Evolutionary conservation across 2,888 invertebrate genomes (phyloP), one percentile per base, ranked within the genome.

Genomic region (Horisme vitalbata): DNA sequence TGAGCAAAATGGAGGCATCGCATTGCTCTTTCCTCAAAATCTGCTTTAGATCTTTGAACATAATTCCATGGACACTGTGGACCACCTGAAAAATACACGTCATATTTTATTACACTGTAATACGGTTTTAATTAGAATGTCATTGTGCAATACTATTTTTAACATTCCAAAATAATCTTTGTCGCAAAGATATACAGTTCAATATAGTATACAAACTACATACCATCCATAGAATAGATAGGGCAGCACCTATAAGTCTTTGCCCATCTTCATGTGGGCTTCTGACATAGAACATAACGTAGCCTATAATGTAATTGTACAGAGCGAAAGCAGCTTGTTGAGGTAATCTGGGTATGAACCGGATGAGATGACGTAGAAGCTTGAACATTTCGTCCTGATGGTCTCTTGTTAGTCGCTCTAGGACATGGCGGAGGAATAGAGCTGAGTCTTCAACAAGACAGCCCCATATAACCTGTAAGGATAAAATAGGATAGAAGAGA

Each of bases 11-110:
- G 0, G 98, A 98, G 0, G 99, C 98, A 83, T 99, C 99, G 73
- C 99, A 99, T 75, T 99, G 99, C 76, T 99, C 99, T 76, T 99
- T 99, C 39, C 99, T 93, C 54, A 99, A 86, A 57, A 99, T 99
- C 86, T 99, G 99, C 71, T 99, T 99, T 12, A 99, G 89, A 84
- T 99, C 99, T 86, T 99, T 99, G 75, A 99, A 99, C 95, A 98
- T 99, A 48, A 99, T 97, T 10, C 99, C 99, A 71, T 99, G 98
- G 0, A 99, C 99, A 75, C 97, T 98, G 63, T 99, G 99, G 0
- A 99, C 98, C 13, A 99, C 95, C 96, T 96, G 68, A 7, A 82
- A 83, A 39, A 51, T 39, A 31, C 37, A 13, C 21, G 20, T n/a
- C n/a, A 20, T 21, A 20, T 13, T 28, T 27, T 35, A 35, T 14